phyloP scores from a whole-genome alignment of 2,113 vertebrate species.

The Syrmaticus mikado region DNA sequence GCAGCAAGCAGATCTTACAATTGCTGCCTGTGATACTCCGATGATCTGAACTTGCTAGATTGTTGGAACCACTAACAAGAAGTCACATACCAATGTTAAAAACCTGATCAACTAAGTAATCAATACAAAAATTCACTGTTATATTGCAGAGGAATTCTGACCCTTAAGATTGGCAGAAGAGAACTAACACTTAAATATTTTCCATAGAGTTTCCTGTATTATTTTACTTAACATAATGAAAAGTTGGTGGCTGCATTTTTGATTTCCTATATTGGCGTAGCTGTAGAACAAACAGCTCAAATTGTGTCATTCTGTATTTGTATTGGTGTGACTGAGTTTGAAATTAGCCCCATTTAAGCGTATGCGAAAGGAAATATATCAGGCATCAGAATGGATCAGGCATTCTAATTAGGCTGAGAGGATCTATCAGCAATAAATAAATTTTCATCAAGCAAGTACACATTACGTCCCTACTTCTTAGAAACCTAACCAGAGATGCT shows the following conservation, averaged over 20 bases:
- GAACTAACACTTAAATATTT: background rate
- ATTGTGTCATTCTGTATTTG: background rate
- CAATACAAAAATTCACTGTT: background rate
- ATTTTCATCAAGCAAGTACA: constrained; percentile 8
- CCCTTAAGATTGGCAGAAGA: background rate
- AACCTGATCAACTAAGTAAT: background rate
- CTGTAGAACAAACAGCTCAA: background rate
- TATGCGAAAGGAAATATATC: background rate
- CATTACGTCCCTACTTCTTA: background rate
- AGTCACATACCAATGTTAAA: background rate
- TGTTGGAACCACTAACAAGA: background rate
- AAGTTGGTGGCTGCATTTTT: background rate
- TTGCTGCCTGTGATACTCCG: background rate
- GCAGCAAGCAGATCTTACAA: background rate
- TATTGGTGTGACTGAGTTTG: background rate
- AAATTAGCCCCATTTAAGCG: background rate
- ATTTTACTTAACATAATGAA: background rate
- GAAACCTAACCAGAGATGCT: background rate
- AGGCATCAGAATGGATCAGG: background rate
- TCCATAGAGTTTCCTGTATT: background rate
- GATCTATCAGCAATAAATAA: background rate
- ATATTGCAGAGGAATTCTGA: background rate
- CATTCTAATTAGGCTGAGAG: background rate
- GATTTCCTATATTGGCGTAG: background rate
- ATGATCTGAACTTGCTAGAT: background rate